These are phyloP conservation scores for Carabus problematicus DNA, from an alignment of 2,888 invertebrate genomes.

Conservation along the genomic window DNA sequence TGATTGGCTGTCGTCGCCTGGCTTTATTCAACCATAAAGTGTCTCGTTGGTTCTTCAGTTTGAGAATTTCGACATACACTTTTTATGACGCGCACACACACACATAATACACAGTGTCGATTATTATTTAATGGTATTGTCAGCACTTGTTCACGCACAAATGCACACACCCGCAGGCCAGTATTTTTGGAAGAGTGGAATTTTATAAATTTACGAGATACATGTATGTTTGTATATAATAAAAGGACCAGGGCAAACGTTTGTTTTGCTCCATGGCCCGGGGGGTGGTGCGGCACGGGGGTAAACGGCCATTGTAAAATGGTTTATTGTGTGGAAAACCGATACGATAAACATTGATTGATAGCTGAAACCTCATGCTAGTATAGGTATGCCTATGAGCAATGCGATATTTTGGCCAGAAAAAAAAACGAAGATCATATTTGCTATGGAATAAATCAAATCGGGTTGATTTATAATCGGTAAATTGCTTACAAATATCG, in stretches of 20 bases:
- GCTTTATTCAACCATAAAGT: slow-evolving; percentile 37
- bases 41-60: slow-evolving; percentile 9
- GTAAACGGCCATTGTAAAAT: slow-evolving; percentile 29
- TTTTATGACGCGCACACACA: slow-evolving; percentile 30
- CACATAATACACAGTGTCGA: neutral
- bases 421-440: slow-evolving; percentile 1
- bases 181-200: neutral
- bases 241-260: neutral
- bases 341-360: slow-evolving; percentile 40
- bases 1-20: slow-evolving; percentile 35
- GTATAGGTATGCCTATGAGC: neutral
- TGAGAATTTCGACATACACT: slow-evolving; percentile 22
- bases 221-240: neutral
- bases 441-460: slow-evolving; percentile 8
- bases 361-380: slow-evolving; percentile 12
- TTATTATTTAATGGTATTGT: slow-evolving; percentile 33
- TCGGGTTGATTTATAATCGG: neutral
- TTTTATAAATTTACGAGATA: neutral
- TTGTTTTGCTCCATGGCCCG: slow-evolving; percentile 26
- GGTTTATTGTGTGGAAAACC: slow-evolving; percentile 40
- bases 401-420: neutral
- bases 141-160: too few relatives aligned
- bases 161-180: neutral
- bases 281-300: slow-evolving; percentile 12
- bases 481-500: slow-evolving; percentile 2